Conservation (phyloP, 2,888 invertebrate genomes). For the Sarcophaga carnaria region DNA sequence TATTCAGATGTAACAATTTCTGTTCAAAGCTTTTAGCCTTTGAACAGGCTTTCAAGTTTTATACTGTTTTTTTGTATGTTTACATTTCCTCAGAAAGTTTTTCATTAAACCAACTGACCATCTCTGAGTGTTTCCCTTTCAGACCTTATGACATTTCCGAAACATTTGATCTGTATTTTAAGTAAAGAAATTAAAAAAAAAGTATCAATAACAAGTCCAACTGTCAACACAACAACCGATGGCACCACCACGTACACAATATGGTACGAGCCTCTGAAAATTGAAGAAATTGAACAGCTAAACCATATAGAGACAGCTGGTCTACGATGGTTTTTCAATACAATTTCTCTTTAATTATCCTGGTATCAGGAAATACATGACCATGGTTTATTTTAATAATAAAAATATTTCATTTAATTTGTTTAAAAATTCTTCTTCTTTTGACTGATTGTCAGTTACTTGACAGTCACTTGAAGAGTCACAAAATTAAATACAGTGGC, state of each 20-base stretch:
- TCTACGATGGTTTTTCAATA: conserved; percentile 68
- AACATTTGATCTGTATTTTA: conserved; percentile 70
- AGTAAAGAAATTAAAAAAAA: conserved; percentile 62
- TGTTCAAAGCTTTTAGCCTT: too few species aligned
- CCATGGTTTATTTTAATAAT: neutral
- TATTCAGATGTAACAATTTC: too few species aligned
- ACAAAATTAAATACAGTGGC: conserved; percentile 53
- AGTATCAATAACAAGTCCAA: conserved; percentile 76
- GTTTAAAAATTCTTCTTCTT: neutral
- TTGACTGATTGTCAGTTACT: neutral
- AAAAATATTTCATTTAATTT: neutral
- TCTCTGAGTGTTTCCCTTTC: conserved; percentile 22
- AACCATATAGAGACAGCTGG: conserved; percentile 76
- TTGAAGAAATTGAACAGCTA: conserved; percentile 30
- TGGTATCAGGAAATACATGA: neutral
- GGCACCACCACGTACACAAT: neutral
- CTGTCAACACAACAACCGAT: conserved; percentile 58
- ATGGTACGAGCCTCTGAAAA: conserved; percentile 70
- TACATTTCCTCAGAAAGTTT: neutral
- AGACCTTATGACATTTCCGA: conserved; percentile 70
- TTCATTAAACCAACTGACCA: neutral
- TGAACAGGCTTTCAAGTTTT: neutral
- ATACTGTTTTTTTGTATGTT: neutral
- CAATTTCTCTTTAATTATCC: conserved; percentile 10
- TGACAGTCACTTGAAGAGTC: conserved; percentile 12